A percentile compares a stretch with the other conserved stretches of the same genome.
These are phyloP conservation scores for Podabrus alpinus DNA, from an alignment of 2,888 invertebrate genomes.

Conservation along the genomic window DNA sequence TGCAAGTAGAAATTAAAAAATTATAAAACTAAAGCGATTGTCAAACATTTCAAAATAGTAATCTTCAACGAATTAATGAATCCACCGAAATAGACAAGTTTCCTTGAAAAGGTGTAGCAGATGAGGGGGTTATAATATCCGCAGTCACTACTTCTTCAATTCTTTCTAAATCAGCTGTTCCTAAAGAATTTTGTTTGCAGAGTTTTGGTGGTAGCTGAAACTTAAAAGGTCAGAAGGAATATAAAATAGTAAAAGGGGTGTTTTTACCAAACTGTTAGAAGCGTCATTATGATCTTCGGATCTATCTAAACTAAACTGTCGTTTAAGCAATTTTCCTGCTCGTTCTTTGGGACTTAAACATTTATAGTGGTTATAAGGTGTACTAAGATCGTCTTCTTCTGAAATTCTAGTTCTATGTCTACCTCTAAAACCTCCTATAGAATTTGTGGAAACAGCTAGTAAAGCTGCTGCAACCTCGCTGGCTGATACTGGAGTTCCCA, in stretches of 20 bases:
- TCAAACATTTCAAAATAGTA: slow-evolving; percentile 15
- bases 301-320: slow-evolving; percentile 73
- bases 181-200: slow-evolving; percentile 71
- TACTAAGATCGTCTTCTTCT: slow-evolving; percentile 68
- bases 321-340: slow-evolving; percentile 58
- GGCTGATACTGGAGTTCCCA: slow-evolving; percentile 59
- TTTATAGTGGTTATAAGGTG: slow-evolving; percentile 76
- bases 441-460: slow-evolving; percentile 60
- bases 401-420: slow-evolving; percentile 49
- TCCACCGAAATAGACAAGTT: slow-evolving; percentile 53
- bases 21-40: slow-evolving; percentile 36
- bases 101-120: slow-evolving; percentile 47
- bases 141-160: slow-evolving; percentile 69
- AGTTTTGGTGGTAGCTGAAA: slow-evolving; percentile 54
- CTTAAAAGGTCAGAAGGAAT: background rate
- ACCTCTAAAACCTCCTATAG: slow-evolving; percentile 52
- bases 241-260: slow-evolving; percentile 26
- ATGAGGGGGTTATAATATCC: slow-evolving; percentile 52
- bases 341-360: slow-evolving; percentile 66
- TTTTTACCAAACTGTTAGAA: slow-evolving; percentile 49
- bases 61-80: slow-evolving; percentile 48
- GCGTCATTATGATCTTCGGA: slow-evolving; percentile 61
- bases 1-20: background rate
- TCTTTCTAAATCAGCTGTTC: slow-evolving; percentile 70
- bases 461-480: slow-evolving; percentile 60